Evolutionary conservation across 35 echinoderm and acorn worm genomes (phyloP).

Genomic region (Nesometra sesokonis): DNA sequence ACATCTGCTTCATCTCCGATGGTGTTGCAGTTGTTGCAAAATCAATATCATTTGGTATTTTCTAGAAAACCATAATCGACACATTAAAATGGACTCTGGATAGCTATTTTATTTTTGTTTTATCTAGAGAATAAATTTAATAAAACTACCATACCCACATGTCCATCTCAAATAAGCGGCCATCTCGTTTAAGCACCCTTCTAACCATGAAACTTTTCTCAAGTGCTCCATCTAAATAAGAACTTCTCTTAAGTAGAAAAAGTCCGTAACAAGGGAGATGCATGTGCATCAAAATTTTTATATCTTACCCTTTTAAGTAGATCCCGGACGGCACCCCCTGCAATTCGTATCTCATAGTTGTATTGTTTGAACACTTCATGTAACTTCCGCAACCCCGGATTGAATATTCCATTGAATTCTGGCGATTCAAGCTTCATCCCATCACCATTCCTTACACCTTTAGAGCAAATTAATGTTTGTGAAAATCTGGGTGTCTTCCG

Average conservation of each 20-base stretch:
- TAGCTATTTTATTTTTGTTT: too few species aligned
- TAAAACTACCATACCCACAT: too few species aligned
- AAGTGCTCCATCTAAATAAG: too few species aligned
- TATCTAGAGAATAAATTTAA: background rate
- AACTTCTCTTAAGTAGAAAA: too few species aligned
- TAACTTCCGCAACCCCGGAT: constrained; percentile 56
- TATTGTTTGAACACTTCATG: constrained; percentile 67
- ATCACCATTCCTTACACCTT: background rate
- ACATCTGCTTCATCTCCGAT: constrained; percentile 85
- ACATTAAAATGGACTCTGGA: too few species aligned
- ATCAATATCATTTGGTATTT: constrained; percentile 82
- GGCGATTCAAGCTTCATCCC: constrained; percentile 74
- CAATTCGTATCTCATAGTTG: constrained; percentile 75
- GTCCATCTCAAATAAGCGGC: too few species aligned
- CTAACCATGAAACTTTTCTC: too few species aligned
- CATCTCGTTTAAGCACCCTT: too few species aligned
- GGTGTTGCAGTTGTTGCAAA: constrained; percentile 97
- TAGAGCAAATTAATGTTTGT: background rate
- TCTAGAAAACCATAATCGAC: constrained; percentile 14
- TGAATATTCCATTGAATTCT: constrained; percentile 71
- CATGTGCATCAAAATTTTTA: too few species aligned
- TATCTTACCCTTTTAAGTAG: constrained; percentile 54
- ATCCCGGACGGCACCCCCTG: constrained; percentile 87
- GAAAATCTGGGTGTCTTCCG: background rate
- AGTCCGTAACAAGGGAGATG: too few species aligned